phyloP scores from a whole-genome alignment of 2,888 invertebrate genomes.

The Pecten maximus region DNA sequence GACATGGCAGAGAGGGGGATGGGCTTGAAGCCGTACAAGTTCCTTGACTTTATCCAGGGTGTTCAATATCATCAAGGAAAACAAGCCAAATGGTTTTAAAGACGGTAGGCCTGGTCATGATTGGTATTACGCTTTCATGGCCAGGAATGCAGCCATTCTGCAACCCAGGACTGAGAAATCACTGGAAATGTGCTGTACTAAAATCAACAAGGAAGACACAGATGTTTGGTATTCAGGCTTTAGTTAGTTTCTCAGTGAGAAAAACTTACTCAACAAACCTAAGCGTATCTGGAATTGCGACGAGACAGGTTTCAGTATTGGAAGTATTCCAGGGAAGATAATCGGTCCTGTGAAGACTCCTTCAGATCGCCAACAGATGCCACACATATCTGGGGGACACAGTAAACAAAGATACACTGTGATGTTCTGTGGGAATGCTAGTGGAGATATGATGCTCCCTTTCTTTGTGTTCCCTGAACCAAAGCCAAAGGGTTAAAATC shows the following conservation, averaged over 20 bases:
- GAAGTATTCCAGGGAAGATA: slow-evolving; percentile 49
- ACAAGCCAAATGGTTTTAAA: slow-evolving; percentile 49
- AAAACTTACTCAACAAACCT: slow-evolving; percentile 40
- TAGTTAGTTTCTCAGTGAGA: slow-evolving; percentile 41
- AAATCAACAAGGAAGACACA: slow-evolving; percentile 40
- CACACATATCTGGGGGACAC: slow-evolving; percentile 51
- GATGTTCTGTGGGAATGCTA: slow-evolving; percentile 57
- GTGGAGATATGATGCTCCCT: slow-evolving; percentile 55
- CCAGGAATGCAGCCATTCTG: slow-evolving; percentile 52
- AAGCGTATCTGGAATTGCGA: slow-evolving; percentile 48
- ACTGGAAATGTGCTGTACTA: slow-evolving; percentile 51
- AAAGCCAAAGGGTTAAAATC: slow-evolving; percentile 48
- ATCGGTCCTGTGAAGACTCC: slow-evolving; percentile 47
- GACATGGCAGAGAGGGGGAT: slow-evolving; percentile 59
- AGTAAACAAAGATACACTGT: slow-evolving; percentile 54
- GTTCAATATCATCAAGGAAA: slow-evolving; percentile 49
- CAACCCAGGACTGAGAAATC: slow-evolving; percentile 45
- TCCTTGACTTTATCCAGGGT: slow-evolving; percentile 54
- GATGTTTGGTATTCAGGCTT: slow-evolving; percentile 38
- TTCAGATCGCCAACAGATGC: slow-evolving; percentile 41
- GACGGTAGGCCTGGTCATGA: slow-evolving; percentile 48
- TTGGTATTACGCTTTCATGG: slow-evolving; percentile 54
- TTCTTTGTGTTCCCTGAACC: slow-evolving; percentile 54
- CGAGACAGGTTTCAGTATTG: slow-evolving; percentile 51
- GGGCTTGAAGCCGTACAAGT: slow-evolving; percentile 55